phyloP scores from a whole-genome alignment of 2,113 vertebrate genomes.

The Chascanopsetta lugubris region DNA sequence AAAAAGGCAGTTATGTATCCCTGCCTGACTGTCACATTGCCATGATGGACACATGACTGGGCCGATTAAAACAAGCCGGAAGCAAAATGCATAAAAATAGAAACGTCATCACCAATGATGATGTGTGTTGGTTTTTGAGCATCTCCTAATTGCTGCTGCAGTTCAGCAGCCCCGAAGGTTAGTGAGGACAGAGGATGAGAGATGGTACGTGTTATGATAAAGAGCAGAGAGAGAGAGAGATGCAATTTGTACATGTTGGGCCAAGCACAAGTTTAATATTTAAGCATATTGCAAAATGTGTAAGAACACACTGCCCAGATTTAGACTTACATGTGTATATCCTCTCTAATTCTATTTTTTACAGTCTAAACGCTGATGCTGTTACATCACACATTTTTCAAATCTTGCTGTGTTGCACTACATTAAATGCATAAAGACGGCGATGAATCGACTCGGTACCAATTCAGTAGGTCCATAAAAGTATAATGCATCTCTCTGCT shows the following conservation, averaged over 20 bases:
- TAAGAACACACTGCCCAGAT: background rate
- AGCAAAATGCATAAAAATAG: conserved; percentile 43
- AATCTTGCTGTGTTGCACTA: conserved; percentile 23
- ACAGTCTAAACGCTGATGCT: conserved; percentile 5
- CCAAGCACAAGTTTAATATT: background rate
- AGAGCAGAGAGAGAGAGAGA: background rate
- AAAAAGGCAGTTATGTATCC: too few relatives aligned
- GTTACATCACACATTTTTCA: conserved; percentile 22
- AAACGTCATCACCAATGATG: conserved; percentile 34
- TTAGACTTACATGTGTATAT: too few relatives aligned
- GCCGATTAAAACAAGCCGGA: conserved; percentile 40
- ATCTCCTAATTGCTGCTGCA: background rate
- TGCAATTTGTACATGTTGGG: conserved; percentile 1
- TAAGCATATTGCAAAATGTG: background rate
- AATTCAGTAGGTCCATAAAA: conserved; percentile 44
- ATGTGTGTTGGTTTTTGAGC: conserved; percentile 12
- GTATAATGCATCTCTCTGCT: conserved; percentile 36
- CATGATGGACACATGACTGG: conserved; percentile 35
- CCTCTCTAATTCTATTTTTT: background rate
- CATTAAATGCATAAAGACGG: conserved; percentile 25
- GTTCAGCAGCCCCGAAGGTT: background rate
- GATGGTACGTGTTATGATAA: conserved; percentile 13
- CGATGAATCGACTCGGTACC: conserved; percentile 9
- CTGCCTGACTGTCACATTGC: conserved; percentile 9
- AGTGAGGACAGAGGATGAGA: background rate